Conservation (phyloP, 2,113 vertebrate species). For the Diadophis punctatus region DNA sequence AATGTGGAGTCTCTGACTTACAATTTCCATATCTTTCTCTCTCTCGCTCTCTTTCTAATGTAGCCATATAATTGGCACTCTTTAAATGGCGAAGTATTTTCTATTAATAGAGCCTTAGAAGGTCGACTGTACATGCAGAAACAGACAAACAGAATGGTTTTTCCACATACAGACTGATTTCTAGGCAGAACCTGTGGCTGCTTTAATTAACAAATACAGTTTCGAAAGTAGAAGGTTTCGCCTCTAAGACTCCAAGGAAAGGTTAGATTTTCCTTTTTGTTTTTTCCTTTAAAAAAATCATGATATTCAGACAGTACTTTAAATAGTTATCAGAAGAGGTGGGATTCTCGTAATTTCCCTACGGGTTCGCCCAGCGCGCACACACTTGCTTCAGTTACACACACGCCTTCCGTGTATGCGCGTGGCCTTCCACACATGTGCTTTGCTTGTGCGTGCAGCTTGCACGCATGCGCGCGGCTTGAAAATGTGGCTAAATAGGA, state of each 20-base stretch:
- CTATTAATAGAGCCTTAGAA: conserved; percentile 52
- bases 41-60: conserved; percentile 31
- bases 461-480: too few relatives aligned
- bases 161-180: conserved; percentile 20
- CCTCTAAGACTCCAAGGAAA: neutral
- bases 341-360: too few relatives aligned
- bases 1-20: conserved; percentile 58
- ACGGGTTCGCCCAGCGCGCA: too few relatives aligned
- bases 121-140: conserved; percentile 30
- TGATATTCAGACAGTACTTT: neutral
- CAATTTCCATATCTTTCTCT: conserved; percentile 47
- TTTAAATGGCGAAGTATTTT: conserved; percentile 53
- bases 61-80: conserved; percentile 60
- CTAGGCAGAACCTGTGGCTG: conserved; percentile 27
- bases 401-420: too few relatives aligned
- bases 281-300: neutral
- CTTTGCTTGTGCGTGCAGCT: too few relatives aligned
- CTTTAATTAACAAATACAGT: neutral
- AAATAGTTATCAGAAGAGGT: neutral
- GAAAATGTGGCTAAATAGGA: too few relatives aligned
- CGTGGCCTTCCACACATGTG: too few relatives aligned
- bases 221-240: neutral
- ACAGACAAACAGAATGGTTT: conserved; percentile 39
- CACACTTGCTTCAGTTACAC: too few relatives aligned
- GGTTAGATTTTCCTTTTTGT: too few relatives aligned